A percentile compares a stretch with the other conserved stretches of the same genome.
Evolutionary conservation across 2,113 vertebrate species (phyloP).

Genomic region (Phalacrocorax brasilianus): DNA sequence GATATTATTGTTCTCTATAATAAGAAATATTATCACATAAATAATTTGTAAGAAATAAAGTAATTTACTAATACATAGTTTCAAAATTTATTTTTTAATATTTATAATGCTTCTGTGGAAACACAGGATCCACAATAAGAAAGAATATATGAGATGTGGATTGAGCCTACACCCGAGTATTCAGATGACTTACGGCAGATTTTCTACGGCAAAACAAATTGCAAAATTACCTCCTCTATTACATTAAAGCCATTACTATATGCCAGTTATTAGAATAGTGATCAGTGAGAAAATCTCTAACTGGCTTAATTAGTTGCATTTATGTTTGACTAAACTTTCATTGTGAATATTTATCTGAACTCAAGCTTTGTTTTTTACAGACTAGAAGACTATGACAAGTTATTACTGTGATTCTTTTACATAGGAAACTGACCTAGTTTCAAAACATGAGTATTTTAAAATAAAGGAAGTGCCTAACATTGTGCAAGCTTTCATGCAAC

Average conservation of each 20-base stretch:
- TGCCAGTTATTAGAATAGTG: neutral
- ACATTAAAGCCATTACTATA: neutral
- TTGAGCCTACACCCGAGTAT: neutral
- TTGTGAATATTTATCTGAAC: neutral
- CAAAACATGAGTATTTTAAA: neutral
- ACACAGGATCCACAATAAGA: accelerated
- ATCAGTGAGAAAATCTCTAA: neutral
- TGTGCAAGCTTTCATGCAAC: neutral
- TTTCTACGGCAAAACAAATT: neutral
- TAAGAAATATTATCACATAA: neutral
- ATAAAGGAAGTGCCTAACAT: neutral
- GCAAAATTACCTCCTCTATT: neutral
- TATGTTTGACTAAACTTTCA: neutral
- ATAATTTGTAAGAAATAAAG: neutral
- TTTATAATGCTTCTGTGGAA: neutral
- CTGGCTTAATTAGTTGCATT: neutral
- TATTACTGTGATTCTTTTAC: neutral
- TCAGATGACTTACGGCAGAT: neutral
- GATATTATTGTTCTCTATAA: neutral
- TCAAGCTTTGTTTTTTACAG: neutral
- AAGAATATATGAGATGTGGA: neutral
- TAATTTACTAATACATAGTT: neutral
- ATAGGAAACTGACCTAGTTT: neutral
- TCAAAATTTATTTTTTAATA: neutral
- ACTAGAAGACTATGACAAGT: neutral